Evolutionary conservation across 92 coral and sea anemone species (phyloP).

Genomic region (Nematostella vectensis): DNA sequence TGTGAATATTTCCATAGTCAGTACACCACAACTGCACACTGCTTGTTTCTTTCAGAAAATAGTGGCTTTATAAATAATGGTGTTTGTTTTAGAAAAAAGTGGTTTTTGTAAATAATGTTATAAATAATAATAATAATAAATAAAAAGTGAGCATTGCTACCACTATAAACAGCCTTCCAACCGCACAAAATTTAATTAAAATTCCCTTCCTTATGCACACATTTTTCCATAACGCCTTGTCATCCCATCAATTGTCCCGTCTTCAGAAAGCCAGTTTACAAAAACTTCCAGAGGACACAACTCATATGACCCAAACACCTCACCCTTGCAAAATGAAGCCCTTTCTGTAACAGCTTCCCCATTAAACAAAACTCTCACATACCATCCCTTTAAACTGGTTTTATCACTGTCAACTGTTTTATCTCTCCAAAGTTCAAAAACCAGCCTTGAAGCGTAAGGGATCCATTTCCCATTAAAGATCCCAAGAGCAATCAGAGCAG

Average conservation of each 20-base stretch:
- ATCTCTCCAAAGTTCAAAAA: constrained; percentile 74
- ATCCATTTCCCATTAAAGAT: constrained; percentile 50
- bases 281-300: constrained; percentile 73
- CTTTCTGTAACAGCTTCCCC: constrained; percentile 66
- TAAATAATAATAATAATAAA: too few species aligned
- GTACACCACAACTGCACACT: too few species aligned
- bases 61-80: too few species aligned
- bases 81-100: too few species aligned
- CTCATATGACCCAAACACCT: constrained; percentile 32
- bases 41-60: too few species aligned
- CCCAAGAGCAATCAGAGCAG: constrained; percentile 59
- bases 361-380: constrained; percentile 61
- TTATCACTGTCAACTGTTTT: not conserved
- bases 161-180: too few species aligned
- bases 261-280: constrained; percentile 46
- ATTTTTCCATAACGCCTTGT: constrained; percentile 6
- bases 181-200: too few species aligned
- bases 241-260: constrained; percentile 16
- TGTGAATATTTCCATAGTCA: too few species aligned
- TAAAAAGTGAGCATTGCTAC: too few species aligned
- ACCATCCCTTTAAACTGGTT: not conserved
- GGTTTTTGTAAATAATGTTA: too few species aligned
- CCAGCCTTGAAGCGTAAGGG: constrained; percentile 73
- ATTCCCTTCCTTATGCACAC: too few species aligned
- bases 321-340: constrained; percentile 53